Percentiles rank a stretch among this genome's conserved stretches.
Evolutionary conservation across 2,888 invertebrate species (phyloP).

Genomic region (Standfussiana lucernea): DNA sequence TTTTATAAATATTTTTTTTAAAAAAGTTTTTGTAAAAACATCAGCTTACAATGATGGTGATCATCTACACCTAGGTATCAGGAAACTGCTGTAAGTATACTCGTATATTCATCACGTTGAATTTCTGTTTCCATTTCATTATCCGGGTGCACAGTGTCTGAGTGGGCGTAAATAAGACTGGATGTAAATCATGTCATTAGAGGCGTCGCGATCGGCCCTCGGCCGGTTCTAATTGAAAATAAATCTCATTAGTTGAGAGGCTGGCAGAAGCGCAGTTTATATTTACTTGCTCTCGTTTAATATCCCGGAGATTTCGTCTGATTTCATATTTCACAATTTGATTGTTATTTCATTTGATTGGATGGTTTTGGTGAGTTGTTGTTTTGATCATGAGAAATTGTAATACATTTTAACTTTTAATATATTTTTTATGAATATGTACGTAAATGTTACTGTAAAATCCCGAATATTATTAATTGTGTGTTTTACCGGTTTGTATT

Average conservation of each 20-base stretch:
- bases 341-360: constrained; percentile 12
- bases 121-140: constrained; percentile 75
- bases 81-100: background rate
- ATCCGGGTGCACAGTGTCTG: constrained; percentile 62
- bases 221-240: constrained; percentile 82
- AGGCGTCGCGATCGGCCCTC: constrained; percentile 75
- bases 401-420: too few species aligned
- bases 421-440: too few species aligned
- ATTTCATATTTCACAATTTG: constrained; percentile 40
- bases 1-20: too few species aligned
- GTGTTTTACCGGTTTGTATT: background rate
- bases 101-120: constrained; percentile 58
- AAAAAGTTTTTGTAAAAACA: too few species aligned
- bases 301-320: constrained; percentile 43
- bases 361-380: background rate
- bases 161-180: constrained; percentile 77
- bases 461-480: background rate
- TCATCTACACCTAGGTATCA: background rate
- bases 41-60: too few species aligned
- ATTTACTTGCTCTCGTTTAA: constrained; percentile 67
- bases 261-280: constrained; percentile 74
- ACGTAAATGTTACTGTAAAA: background rate
- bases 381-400: too few species aligned
- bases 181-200: constrained; percentile 86
- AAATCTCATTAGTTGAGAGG: constrained; percentile 81